Evolutionary conservation across 1,140 invertebrate species (phyloP).

Genomic region (Macrobrachium rosenbergii): DNA sequence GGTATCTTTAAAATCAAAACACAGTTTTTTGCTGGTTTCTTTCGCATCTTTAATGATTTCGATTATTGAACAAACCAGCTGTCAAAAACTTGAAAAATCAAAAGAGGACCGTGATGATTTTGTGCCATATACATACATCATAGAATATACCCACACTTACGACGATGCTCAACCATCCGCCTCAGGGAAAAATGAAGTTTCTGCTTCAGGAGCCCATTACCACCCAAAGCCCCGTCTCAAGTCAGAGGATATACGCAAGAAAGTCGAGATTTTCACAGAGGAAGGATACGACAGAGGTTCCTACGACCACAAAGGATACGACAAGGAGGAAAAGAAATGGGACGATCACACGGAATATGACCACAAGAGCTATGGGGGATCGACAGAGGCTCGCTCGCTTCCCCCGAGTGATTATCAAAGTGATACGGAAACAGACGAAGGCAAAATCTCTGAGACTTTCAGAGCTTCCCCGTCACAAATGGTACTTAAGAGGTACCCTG

Average conservation of each 20-base stretch:
- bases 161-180: conserved; percentile 31
- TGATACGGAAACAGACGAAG: not conserved
- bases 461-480: not conserved
- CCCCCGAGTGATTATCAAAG: not conserved
- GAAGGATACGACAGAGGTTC: conserved; percentile 55
- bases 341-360: conserved; percentile 31
- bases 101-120: conserved; percentile 20
- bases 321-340: conserved; percentile 32
- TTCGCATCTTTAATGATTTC: no score
- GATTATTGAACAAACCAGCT: no score
- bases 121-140: conserved; percentile 51
- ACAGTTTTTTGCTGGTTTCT: no score
- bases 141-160: conserved; percentile 33
- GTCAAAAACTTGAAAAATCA: no score
- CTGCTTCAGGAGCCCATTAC: not conserved
- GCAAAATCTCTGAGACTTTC: not conserved
- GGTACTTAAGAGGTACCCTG: no score
- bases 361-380: conserved; percentile 39
- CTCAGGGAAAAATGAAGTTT: not conserved
- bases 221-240: conserved; percentile 39
- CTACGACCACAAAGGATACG: conserved; percentile 56
- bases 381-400: not conserved
- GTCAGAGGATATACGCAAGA: conserved; percentile 52
- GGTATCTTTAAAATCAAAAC: no score
- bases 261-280: conserved; percentile 45